These are phyloP conservation scores for Meleagris gallopavo DNA, from an alignment of 2,113 vertebrate species.

Conservation along the genomic window DNA sequence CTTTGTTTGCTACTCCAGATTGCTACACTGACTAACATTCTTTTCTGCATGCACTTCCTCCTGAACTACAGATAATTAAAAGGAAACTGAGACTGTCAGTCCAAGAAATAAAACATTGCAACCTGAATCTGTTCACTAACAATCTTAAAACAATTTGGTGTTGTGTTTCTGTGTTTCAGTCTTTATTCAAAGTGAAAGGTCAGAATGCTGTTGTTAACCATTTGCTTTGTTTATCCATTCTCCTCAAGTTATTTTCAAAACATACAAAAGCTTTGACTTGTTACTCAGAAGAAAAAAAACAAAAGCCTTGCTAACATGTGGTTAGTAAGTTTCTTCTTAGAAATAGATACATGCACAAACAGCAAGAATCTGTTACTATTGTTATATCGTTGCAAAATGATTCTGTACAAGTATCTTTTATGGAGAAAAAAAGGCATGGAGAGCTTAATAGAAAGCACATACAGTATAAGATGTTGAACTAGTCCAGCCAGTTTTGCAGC, in stretches of 20 bases:
- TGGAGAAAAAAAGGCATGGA: neutral
- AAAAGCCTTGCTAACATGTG: neutral
- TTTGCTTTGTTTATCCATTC: neutral
- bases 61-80: neutral
- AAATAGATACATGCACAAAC: neutral
- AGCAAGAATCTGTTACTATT: neutral
- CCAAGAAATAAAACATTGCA: too few relatives aligned
- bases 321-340: neutral
- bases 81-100: neutral
- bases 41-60: neutral
- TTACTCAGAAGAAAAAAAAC: neutral
- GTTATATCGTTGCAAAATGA: neutral
- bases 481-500: neutral
- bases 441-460: neutral
- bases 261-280: neutral
- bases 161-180: neutral
- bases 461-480: neutral
- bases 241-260: neutral
- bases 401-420: neutral
- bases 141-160: neutral
- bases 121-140: neutral
- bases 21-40: neutral
- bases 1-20: neutral
- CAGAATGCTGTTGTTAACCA: neutral
- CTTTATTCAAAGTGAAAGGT: neutral